phyloP scores from a whole-genome alignment of 2,888 invertebrate species.

The Willowsia nigromaculata region DNA sequence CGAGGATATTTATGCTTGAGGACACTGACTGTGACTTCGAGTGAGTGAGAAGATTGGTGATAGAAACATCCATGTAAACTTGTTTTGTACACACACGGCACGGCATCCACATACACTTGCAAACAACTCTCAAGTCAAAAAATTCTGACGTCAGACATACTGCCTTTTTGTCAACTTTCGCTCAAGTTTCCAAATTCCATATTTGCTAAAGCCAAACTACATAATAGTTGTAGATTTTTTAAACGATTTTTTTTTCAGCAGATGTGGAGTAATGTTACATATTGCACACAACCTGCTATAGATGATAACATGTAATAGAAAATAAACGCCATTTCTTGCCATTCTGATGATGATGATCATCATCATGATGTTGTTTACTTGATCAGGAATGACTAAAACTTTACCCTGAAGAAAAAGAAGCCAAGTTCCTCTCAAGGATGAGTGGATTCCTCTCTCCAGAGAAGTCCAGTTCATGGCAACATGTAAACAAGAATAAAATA shows the following conservation, averaged over 20 bases:
- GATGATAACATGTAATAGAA: neutral
- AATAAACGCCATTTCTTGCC: neutral
- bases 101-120: neutral
- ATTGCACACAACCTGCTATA: neutral
- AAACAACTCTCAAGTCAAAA: neutral
- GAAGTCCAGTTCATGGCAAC: too few species aligned
- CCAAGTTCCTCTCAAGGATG: neutral
- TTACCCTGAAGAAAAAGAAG: neutral
- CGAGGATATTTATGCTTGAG: neutral
- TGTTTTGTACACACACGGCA: neutral
- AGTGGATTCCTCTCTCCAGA: too few species aligned
- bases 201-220: neutral
- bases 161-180: constrained; percentile 38
- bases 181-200: constrained; percentile 52
- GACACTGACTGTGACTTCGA: constrained; percentile 30
- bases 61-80: constrained; percentile 32
- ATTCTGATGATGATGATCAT: neutral
- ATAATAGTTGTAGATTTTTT: neutral
- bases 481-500: too few species aligned
- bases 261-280: neutral
- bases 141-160: constrained; percentile 1
- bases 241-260: neutral
- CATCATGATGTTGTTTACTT: neutral
- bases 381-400: neutral
- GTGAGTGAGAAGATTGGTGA: constrained; percentile 28